A percentile compares a stretch with the other conserved stretches of the same genome.
Evolutionary conservation across 2,888 invertebrate genomes (phyloP).

Genomic region (Branchipolynoe longqiensis): DNA sequence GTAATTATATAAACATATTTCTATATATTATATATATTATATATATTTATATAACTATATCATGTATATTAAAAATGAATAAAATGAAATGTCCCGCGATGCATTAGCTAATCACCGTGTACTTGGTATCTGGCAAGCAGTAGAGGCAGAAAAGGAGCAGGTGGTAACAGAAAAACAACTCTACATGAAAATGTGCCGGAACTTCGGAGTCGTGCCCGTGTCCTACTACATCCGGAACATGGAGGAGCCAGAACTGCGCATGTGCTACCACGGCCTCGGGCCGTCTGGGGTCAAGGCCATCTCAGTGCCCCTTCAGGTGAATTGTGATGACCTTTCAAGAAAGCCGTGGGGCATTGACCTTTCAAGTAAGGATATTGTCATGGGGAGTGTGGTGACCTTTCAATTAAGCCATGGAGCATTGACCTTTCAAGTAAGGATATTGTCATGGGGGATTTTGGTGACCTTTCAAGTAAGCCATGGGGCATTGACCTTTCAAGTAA

Average conservation of each 20-base stretch:
- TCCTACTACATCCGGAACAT: slow-evolving; percentile 66
- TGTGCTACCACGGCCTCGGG: slow-evolving; percentile 65
- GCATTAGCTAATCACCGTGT: not conserved
- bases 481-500: no score
- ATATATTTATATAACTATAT: no score
- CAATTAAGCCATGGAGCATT: no score
- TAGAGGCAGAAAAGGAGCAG: not conserved
- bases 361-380: no score
- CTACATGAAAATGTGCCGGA: slow-evolving; percentile 61
- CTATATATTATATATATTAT: no score
- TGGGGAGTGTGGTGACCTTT: no score
- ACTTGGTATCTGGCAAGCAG: not conserved
- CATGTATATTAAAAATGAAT: not conserved
- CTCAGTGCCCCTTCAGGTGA: slow-evolving; percentile 64
- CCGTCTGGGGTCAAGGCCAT: slow-evolving; percentile 64
- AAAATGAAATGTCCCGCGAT: not conserved
- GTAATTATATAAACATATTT: no score
- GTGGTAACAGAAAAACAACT: slow-evolving; percentile 41
- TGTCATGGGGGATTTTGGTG: no score
- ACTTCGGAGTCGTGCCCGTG: slow-evolving; percentile 64
- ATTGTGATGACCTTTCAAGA: no score
- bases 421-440: no score
- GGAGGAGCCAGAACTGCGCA: slow-evolving; percentile 60
- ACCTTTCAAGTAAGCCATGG: no score
- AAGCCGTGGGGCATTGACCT: no score